Percentiles rank a stretch among this genome's conserved stretches.
phyloP scores from a whole-genome alignment of 2,797 vertebrate species.

The Pseudomugil gertrudae region DNA sequence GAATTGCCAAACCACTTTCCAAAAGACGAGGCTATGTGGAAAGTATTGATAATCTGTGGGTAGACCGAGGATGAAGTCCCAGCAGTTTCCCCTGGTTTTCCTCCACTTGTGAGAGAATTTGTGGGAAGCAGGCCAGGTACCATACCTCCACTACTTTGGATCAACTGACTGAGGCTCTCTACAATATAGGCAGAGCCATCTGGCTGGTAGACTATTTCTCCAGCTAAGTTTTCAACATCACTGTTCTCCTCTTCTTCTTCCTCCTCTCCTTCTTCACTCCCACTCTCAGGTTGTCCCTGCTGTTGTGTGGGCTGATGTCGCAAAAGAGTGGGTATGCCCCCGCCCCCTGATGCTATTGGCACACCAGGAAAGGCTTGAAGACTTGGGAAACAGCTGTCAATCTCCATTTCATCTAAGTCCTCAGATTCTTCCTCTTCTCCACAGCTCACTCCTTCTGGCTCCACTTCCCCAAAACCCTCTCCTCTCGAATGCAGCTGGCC shows the following conservation, averaged over 20 bases:
- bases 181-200: constrained; percentile 99
- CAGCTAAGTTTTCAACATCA: constrained; percentile 97
- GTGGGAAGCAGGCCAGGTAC: constrained; percentile 85
- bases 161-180: constrained; percentile 98
- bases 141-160: constrained; percentile 88
- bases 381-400: constrained; percentile 94
- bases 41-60: constrained; percentile 99
- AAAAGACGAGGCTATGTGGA: constrained; percentile 99
- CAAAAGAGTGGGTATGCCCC: constrained; percentile 83
- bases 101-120: constrained; percentile 88
- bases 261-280: constrained; percentile 92
- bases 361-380: constrained; percentile 85
- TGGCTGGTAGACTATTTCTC: constrained; percentile 98
- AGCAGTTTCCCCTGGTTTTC: constrained; percentile 85
- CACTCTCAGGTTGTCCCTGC: constrained; percentile 86
- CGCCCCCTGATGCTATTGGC: constrained; percentile 82
- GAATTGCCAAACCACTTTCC: constrained; percentile 99
- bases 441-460: constrained; percentile 86
- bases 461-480: constrained; percentile 84
- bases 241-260: constrained; percentile 92
- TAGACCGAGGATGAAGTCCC: constrained; percentile 92
- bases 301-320: constrained; percentile 79
- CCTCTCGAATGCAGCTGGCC: constrained; percentile 79
- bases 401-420: constrained; percentile 92
- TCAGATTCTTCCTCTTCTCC: constrained; percentile 88